Conservation (phyloP, 2,888 invertebrate species). For the Troides oblongomaculatus region DNA sequence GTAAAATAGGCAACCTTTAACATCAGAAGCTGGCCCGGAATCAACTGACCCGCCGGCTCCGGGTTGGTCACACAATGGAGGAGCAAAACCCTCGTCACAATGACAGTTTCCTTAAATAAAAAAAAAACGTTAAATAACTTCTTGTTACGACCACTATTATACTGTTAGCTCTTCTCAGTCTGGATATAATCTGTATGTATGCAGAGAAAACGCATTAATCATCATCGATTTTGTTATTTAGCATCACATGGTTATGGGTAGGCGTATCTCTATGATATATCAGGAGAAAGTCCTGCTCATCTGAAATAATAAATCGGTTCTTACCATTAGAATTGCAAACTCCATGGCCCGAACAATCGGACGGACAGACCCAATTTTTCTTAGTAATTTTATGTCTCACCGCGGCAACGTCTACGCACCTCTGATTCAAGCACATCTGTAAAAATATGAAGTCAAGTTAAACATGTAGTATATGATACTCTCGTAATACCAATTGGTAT, state of each 20-base stretch:
- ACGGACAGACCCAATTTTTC: not conserved
- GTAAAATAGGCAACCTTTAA: conserved; percentile 80
- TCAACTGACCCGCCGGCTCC: conserved; percentile 95
- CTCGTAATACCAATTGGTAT: too few species aligned
- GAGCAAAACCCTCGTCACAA: conserved; percentile 93
- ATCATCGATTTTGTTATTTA: too few species aligned
- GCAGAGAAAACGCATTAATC: too few species aligned
- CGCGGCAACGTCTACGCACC: not conserved
- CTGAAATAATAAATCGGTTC: not conserved
- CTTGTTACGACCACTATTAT: too few species aligned
- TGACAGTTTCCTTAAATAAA: conserved; percentile 90
- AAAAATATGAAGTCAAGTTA: not conserved
- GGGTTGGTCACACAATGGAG: conserved; percentile 90
- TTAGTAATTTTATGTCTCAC: not conserved
- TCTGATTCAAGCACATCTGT: conserved; percentile 14
- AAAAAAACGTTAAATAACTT: too few species aligned
- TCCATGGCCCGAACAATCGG: conserved; percentile 8
- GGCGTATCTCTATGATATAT: too few species aligned
- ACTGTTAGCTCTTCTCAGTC: too few species aligned
- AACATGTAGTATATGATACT: too few species aligned
- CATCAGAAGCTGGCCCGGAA: conserved; percentile 93
- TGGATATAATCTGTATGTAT: too few species aligned
- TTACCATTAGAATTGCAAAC: conserved; percentile 15
- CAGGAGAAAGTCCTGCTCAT: too few species aligned
- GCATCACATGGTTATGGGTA: too few species aligned